These are phyloP conservation scores for Loxodonta africana DNA, from an alignment of 2,113 vertebrate species.

Conservation along the genomic window DNA sequence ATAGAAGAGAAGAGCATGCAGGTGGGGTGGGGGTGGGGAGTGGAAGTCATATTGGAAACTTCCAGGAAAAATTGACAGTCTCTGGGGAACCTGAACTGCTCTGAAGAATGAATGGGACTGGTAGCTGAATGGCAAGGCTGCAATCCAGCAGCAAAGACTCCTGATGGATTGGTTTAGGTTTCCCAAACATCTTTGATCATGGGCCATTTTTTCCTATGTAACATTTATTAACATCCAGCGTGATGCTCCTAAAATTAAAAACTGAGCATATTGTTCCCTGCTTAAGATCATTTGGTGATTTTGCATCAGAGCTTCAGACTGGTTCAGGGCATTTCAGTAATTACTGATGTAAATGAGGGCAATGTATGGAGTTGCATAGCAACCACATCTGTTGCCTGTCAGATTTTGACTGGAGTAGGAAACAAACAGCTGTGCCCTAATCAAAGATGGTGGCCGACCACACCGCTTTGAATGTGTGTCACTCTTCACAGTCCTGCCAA, in stretches of 20 bases:
- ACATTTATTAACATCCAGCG: background rate
- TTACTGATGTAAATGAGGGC: too few relatives aligned
- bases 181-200: background rate
- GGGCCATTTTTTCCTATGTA: background rate
- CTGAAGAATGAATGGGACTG: background rate
- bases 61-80: fast-evolving
- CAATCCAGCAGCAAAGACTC: background rate
- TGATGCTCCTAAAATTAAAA: background rate
- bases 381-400: too few relatives aligned
- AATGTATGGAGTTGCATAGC: too few relatives aligned
- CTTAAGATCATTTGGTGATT: background rate
- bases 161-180: background rate
- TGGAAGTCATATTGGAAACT: background rate
- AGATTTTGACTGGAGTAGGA: too few relatives aligned
- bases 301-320: background rate
- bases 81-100: background rate
- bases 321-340: too few relatives aligned
- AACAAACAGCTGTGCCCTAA: too few relatives aligned
- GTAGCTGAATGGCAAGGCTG: fast-evolving
- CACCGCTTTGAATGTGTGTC: too few relatives aligned
- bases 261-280: background rate
- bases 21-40: fast-evolving
- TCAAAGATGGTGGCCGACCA: too few relatives aligned
- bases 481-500: too few relatives aligned
- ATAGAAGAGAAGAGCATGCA: background rate